Evolutionary conservation across 2,888 invertebrate genomes (phyloP), one percentile per base, ranked within the genome.

Genomic region (Parnassius glacialis): DNA sequence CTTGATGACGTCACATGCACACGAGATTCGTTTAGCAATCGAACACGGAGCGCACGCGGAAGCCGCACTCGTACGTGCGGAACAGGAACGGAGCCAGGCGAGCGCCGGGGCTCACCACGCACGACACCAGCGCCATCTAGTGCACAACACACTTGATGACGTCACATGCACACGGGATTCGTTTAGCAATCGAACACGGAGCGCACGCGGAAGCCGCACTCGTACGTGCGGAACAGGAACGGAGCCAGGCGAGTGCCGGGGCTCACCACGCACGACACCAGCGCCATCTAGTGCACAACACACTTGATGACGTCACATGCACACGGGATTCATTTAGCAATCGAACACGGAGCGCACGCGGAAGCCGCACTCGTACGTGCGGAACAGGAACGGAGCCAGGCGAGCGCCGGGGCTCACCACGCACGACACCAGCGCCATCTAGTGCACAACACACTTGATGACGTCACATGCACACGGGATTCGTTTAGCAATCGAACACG

Each of bases 211-310:
- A 93, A 94, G 10, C 95, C 95, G 68, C 94, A 92, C 65, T 94
- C 93, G 87, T 98, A 98, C 80, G 97, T 97, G 70, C 98, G 94
- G 87, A 98, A 98, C 68, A 98, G 92, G 84, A 94, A 97, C 9
- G 97, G 95, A 70, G 94, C 92, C 47, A 96, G 93, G 5, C 93
- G 92, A 12, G 93, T 92, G 57, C 95, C 94, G 45, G 78, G 67
- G 86, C 95, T 96, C 65, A 96, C 95, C 59, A 96, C 93, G 64
- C 96, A 95, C 57, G 97, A 96, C 64, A 97, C 94, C 25, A 95
- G 93, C 76, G 95, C 94, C 78, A 97, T 91, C 95, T 96, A 80
- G 5, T 2, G 45, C 11, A 45, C 25, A 25, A 25, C 25, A 25
- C 25, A 25, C 25, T 25, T 25, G 25, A 25, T 25, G 25, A 25